Percentiles rank a stretch among this genome's conserved stretches.
phyloP scores from a whole-genome alignment of 2,888 invertebrate species.

The Operophtera brumata region DNA sequence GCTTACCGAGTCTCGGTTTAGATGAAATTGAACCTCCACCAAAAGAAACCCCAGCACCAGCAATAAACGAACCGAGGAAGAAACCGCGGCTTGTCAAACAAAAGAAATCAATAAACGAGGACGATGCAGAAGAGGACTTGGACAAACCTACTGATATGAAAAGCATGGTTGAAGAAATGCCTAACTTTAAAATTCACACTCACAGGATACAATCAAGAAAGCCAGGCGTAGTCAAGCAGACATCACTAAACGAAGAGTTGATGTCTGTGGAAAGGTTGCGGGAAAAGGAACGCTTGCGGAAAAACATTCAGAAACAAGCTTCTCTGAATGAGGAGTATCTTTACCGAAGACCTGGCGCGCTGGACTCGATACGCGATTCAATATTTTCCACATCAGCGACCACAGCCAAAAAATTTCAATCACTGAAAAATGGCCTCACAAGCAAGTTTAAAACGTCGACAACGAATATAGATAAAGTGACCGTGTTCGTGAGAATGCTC shows the following conservation, averaged over 20 bases:
- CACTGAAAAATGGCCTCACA: constrained; percentile 90
- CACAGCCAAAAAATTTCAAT: constrained; percentile 87
- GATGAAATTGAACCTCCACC: constrained; percentile 59
- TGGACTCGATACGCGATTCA: constrained; percentile 86
- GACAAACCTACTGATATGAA: constrained; percentile 86
- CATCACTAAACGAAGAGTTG: constrained; percentile 93
- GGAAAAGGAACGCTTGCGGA: constrained; percentile 90
- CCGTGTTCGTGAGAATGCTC: constrained; percentile 91
- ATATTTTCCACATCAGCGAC: constrained; percentile 86
- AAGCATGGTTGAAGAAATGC: constrained; percentile 82
- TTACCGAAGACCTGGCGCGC: constrained; percentile 83
- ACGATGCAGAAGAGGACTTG: constrained; percentile 83
- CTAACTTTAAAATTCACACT: constrained; percentile 82
- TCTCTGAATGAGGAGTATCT: constrained; percentile 93
- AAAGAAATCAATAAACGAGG: constrained; percentile 91
- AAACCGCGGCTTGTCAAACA: constrained; percentile 91
- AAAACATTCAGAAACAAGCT: constrained; percentile 93
- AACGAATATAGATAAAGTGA: constrained; percentile 91
- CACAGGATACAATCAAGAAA: constrained; percentile 71
- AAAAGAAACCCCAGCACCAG: constrained; percentile 49
- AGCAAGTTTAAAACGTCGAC: constrained; percentile 91
- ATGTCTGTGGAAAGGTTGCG: constrained; percentile 92
- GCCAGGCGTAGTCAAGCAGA: constrained; percentile 87
- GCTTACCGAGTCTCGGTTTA: constrained; percentile 84
- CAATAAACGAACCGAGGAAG: constrained; percentile 79